These are phyloP conservation scores for Cheilosia vulpina DNA, from an alignment of 2,888 invertebrate genomes.

Conservation along the genomic window DNA sequence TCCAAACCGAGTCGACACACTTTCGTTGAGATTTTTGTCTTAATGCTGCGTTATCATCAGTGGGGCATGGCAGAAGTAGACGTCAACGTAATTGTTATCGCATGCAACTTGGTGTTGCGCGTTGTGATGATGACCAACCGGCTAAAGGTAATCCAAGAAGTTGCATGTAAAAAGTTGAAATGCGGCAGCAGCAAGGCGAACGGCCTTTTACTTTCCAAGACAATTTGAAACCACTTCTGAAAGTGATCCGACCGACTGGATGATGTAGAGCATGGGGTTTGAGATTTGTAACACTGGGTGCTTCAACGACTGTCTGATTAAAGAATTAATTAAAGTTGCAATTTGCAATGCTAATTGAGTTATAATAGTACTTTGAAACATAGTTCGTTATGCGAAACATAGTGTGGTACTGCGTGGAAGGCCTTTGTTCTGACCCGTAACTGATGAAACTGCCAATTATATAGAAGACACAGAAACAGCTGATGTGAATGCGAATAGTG, in stretches of 20 bases:
- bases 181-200: constrained; percentile 61
- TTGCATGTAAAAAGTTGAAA: constrained; percentile 49
- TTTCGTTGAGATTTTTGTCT: constrained; percentile 36
- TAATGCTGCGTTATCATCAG: constrained; percentile 30
- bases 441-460: constrained; percentile 45
- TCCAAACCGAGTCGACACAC: constrained; percentile 61
- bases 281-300: constrained; percentile 6
- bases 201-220: constrained; percentile 66
- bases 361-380: constrained; percentile 1
- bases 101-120: constrained; percentile 23
- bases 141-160: constrained; percentile 55
- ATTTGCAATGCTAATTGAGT: constrained; percentile 48
- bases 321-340: constrained; percentile 16
- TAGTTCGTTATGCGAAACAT: constrained; percentile 11
- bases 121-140: constrained; percentile 49
- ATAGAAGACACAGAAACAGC: constrained; percentile 30
- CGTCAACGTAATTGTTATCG: constrained; percentile 54
- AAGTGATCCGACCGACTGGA: constrained; percentile 43
- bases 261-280: constrained; percentile 60
- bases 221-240: constrained; percentile 41
- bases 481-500: constrained; percentile 51
- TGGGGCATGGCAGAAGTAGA: constrained; percentile 35
- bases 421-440: constrained; percentile 41
- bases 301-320: constrained; percentile 3
- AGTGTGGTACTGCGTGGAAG: background rate